Percentiles rank a stretch among this genome's conserved stretches.
These are phyloP conservation scores for Prunella strophiata DNA, from an alignment of 2,797 vertebrate genomes.

Conservation along the genomic window DNA sequence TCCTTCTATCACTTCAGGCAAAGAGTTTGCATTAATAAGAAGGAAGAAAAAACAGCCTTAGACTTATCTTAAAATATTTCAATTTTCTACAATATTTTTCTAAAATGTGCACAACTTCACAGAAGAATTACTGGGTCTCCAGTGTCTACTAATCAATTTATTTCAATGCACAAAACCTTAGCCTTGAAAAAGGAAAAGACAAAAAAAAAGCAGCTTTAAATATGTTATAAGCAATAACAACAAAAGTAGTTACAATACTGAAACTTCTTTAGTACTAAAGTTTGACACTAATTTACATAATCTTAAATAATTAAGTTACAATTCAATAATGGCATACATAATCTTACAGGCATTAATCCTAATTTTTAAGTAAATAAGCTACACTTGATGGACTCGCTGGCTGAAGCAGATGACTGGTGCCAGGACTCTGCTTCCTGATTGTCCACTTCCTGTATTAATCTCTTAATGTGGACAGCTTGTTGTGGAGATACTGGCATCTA, in stretches of 20 bases:
- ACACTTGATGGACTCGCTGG: conserved; percentile 7
- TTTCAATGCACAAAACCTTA: conserved; percentile 70
- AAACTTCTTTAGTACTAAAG: background rate
- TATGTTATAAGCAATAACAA: conserved; percentile 47
- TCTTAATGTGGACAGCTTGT: conserved; percentile 93
- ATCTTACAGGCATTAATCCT: conserved; percentile 48
- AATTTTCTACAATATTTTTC: conserved; percentile 49
- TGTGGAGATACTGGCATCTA: conserved; percentile 91
- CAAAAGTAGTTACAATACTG: conserved; percentile 59
- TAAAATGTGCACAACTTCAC: conserved; percentile 47
- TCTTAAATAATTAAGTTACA: conserved; percentile 29
- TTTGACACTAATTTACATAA: conserved; percentile 56
- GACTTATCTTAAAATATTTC: conserved; percentile 68
- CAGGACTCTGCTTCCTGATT: background rate
- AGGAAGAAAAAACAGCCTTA: conserved; percentile 73
- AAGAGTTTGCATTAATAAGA: conserved; percentile 82
- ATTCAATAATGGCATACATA: background rate
- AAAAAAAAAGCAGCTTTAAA: conserved; percentile 72
- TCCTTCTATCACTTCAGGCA: conserved; percentile 86
- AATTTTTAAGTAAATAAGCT: conserved; percentile 77
- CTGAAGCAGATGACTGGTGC: background rate
- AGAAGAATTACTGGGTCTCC: conserved; percentile 32
- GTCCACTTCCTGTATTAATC: background rate
- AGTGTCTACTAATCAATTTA: conserved; percentile 58
- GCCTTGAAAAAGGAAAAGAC: conserved; percentile 33